Conservation (phyloP, 2,113 vertebrate genomes). For the Theropithecus gelada region DNA sequence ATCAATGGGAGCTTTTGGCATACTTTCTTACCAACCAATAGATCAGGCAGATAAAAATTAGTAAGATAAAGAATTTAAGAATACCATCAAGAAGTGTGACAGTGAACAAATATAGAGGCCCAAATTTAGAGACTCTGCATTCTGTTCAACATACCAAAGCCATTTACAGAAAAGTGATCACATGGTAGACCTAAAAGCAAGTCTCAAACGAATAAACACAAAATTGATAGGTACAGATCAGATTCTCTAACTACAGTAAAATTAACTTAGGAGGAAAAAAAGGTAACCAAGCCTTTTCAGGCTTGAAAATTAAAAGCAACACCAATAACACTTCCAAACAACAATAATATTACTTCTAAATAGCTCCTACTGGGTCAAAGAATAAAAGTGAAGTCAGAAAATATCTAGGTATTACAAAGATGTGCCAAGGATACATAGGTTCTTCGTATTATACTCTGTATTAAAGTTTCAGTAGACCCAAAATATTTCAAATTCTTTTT, state of each 20-base stretch:
- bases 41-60: background rate
- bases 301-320: constrained; percentile 51
- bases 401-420: background rate
- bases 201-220: background rate
- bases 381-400: constrained; percentile 50
- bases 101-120: background rate
- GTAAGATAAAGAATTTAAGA: constrained; percentile 10
- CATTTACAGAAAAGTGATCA: background rate
- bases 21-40: background rate
- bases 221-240: background rate
- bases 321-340: background rate
- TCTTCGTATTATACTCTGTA: background rate
- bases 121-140: background rate
- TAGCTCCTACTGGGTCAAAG: background rate
- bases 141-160: background rate
- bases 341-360: background rate
- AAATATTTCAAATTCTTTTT: constrained; percentile 51
- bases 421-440: background rate
- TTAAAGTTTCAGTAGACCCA: background rate
- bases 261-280: constrained; percentile 10
- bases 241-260: background rate
- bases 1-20: background rate
- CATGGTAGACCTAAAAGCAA: background rate
- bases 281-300: constrained; percentile 10
- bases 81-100: background rate